phyloP scores from a whole-genome alignment of 2,113 vertebrate genomes.

The Sula dactylatra region DNA sequence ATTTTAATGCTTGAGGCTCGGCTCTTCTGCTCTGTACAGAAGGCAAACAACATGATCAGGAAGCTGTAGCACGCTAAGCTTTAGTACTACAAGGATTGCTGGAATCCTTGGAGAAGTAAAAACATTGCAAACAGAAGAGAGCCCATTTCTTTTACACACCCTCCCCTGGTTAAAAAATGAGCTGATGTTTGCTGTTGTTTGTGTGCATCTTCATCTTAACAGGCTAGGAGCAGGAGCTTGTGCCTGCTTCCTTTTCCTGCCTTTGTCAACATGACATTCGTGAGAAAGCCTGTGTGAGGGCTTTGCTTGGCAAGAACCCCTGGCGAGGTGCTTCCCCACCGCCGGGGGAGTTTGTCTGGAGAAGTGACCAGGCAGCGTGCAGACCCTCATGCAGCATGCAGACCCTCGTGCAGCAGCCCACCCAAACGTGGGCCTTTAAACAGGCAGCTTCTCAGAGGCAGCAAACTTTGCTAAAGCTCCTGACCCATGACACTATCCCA shows the following conservation, averaged over 20 bases:
- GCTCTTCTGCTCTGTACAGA: background rate
- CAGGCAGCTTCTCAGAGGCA: background rate
- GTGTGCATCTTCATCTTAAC: background rate
- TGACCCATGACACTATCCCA: accelerated
- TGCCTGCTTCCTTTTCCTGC: constrained; percentile 45
- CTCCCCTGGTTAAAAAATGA: background rate
- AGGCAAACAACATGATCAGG: background rate
- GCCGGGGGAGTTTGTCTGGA: background rate
- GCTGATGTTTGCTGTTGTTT: background rate
- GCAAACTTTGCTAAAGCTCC: background rate
- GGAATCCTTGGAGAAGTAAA: background rate
- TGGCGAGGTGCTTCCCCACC: background rate
- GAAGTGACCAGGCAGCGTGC: background rate
- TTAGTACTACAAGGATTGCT: background rate
- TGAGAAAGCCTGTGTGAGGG: background rate
- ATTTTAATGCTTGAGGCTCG: background rate
- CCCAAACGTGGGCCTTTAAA: background rate
- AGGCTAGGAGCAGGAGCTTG: background rate
- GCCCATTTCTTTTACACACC: background rate
- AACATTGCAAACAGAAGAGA: background rate
- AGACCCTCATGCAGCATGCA: background rate
- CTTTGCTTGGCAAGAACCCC: background rate
- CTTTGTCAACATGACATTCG: background rate
- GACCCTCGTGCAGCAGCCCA: background rate
- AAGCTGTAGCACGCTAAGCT: background rate